Evolutionary conservation across 2,888 invertebrate genomes (phyloP).

Genomic region (Plebejus anna): DNA sequence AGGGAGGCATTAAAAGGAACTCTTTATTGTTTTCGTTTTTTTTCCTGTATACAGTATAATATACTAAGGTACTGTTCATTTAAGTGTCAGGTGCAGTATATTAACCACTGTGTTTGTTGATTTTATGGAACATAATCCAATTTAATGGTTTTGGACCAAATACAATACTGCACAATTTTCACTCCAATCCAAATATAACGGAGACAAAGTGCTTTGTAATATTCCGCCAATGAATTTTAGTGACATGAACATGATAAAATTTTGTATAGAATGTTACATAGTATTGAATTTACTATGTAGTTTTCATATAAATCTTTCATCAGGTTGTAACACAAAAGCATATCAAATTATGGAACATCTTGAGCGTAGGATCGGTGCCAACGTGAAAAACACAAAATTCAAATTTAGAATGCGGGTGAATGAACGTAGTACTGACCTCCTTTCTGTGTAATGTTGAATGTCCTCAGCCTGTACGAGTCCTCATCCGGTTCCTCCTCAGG

Average conservation of each 20-base stretch:
- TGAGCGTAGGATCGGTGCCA: slow-evolving; percentile 59
- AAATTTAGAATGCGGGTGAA: slow-evolving; percentile 64
- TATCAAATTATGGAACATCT: not conserved
- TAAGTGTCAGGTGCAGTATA: not conserved
- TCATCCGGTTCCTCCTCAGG: slow-evolving; percentile 85
- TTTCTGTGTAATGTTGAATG: slow-evolving; percentile 95
- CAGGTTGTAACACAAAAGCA: not conserved
- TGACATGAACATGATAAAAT: too few relatives aligned
- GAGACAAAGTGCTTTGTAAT: too few relatives aligned
- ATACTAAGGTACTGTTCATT: not conserved
- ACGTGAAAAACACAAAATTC: slow-evolving; percentile 56
- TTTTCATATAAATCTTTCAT: not conserved
- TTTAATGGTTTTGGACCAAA: not conserved
- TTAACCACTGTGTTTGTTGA: not conserved
- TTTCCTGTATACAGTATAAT: too few relatives aligned
- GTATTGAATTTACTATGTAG: not conserved
- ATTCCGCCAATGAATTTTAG: too few relatives aligned
- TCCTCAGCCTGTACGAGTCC: slow-evolving; percentile 93
- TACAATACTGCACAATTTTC: not conserved
- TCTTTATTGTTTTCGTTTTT: too few relatives aligned
- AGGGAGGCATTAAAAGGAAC: too few relatives aligned
- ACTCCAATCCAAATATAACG: not conserved
- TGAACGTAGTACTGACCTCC: slow-evolving; percentile 83
- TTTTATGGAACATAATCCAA: not conserved
- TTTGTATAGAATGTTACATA: too few relatives aligned